Percentiles rank a stretch among this genome's conserved stretches.
These are phyloP conservation scores for Rhincodon typus DNA, from an alignment of 2,797 vertebrate genomes.

Conservation along the genomic window DNA sequence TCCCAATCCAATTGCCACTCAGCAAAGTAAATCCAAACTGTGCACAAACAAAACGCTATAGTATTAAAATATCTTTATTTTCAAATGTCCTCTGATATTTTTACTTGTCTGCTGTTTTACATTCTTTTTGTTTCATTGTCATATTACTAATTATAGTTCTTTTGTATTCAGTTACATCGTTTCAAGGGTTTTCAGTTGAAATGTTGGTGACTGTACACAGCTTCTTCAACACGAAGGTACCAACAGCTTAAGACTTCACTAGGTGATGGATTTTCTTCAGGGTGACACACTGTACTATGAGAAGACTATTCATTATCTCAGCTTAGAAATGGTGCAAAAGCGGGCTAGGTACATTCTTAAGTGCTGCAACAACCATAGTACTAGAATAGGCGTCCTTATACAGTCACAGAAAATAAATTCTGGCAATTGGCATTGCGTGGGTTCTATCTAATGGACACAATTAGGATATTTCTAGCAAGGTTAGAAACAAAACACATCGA, in stretches of 20 bases:
- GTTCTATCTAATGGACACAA: background rate
- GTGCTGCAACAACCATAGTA: background rate
- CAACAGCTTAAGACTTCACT: background rate
- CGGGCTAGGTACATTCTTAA: background rate
- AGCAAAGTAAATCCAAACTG: background rate
- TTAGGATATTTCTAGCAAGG: background rate
- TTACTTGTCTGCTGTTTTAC: background rate
- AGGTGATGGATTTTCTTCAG: background rate
- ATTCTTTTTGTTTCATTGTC: background rate
- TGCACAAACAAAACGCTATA: background rate
- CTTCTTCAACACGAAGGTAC: background rate
- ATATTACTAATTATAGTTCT: background rate
- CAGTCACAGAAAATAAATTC: background rate
- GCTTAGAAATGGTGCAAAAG: background rate
- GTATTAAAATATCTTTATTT: background rate
- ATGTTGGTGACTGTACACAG: background rate
- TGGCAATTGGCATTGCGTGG: background rate
- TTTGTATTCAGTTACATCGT: background rate
- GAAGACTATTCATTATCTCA: background rate
- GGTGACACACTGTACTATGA: background rate
- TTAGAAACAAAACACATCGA: background rate
- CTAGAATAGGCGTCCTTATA: background rate
- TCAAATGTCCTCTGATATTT: background rate
- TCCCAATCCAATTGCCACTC: background rate
- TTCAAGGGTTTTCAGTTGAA: background rate